A percentile compares a stretch with the other conserved stretches of the same genome.
Conservation (phyloP, 1,140 invertebrate species). For the Eumeta japonica region DNA sequence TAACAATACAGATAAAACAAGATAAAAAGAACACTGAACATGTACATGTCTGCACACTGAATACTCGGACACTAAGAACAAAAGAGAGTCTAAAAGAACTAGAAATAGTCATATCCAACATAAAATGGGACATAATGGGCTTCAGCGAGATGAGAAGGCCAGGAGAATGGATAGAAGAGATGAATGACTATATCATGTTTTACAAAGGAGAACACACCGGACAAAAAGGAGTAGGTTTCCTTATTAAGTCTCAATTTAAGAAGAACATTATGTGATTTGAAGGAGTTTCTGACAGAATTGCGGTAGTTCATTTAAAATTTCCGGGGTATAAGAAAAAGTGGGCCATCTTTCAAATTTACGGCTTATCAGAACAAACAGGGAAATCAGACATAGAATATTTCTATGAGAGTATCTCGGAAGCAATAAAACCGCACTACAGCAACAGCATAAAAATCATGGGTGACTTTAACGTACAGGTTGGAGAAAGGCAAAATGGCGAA, state of each 20-base stretch:
- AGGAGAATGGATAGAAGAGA: conserved; percentile 7
- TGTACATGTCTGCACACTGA: conserved; percentile 10
- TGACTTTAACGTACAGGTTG: too few relatives aligned
- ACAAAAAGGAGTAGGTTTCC: conserved; percentile 8
- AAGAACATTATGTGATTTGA: conserved; percentile 3
- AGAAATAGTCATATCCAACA: neutral
- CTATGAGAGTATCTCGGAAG: conserved; percentile 4
- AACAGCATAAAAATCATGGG: too few relatives aligned
- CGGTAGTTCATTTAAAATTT: conserved; percentile 3
- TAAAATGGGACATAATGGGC: conserved; percentile 8
- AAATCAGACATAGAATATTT: too few relatives aligned
- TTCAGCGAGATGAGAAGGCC: conserved; percentile 4
- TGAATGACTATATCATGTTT: conserved; percentile 1
- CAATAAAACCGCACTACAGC: too few relatives aligned
- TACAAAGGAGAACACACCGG: conserved; percentile 4
- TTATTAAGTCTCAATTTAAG: conserved; percentile 1
- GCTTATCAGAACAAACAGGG: conserved; percentile 13
- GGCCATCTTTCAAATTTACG: conserved; percentile 16
- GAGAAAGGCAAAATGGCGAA: too few relatives aligned
- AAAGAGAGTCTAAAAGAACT: conserved; percentile 5
- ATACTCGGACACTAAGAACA: conserved; percentile 6
- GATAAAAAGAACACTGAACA: conserved; percentile 8
- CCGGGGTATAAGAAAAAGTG: conserved; percentile 9
- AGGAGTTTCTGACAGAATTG: too few relatives aligned
- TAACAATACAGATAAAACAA: too few relatives aligned